Evolutionary conservation across 2,113 vertebrate genomes (phyloP), one percentile per base, ranked within the genome.

Genomic region (Phalacrocorax pelagicus): DNA sequence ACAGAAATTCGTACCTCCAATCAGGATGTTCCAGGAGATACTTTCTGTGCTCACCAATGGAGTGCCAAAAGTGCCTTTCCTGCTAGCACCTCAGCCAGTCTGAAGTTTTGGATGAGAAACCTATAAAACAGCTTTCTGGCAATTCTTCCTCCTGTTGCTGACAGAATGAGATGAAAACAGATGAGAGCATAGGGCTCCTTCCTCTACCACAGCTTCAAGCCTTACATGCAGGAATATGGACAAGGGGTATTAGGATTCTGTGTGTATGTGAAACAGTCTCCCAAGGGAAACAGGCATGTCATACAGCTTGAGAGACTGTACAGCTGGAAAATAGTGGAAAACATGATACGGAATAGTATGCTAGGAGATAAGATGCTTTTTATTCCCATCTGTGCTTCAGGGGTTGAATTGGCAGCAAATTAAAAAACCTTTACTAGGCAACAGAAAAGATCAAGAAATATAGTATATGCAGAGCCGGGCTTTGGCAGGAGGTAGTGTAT

Each of bases 351-450:
- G 74, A 81, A 70, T 92, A 10, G 12, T 77, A 70, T 86, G 79
- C n/a, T 86, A 81, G 80, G 42, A 93, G 92, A 95, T 83, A 86
- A 90, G 42, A 70, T 94, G 46, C 52, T 81, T 90, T 93, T 83
- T 88, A 91, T 90, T 95, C 62, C 90, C 80, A 95, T 96, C 88
- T 90, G 75, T 88, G 80, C 75, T 96, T 88, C 69, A 81, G 65
- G 86, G 80, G 36, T 71, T 90, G 96, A 90, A 83, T 90, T 95
- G 92, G 90, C 82, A 96, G 83, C 51, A 94, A 92, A 94, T 86
- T 88, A 10, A 24, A 83, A 93, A 96, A 58, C 69, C 82, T 93
- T 91, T 93, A 95, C 92, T 63, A 93, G 63, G 90, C 95, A 96
- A 81, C 75, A 95, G 82, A 88, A 81, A 80, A 86, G 81, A 96